Percentiles rank a stretch among this genome's conserved stretches.
Evolutionary conservation across 2,113 vertebrate genomes (phyloP).

Genomic region (Tragelaphus scriptus): DNA sequence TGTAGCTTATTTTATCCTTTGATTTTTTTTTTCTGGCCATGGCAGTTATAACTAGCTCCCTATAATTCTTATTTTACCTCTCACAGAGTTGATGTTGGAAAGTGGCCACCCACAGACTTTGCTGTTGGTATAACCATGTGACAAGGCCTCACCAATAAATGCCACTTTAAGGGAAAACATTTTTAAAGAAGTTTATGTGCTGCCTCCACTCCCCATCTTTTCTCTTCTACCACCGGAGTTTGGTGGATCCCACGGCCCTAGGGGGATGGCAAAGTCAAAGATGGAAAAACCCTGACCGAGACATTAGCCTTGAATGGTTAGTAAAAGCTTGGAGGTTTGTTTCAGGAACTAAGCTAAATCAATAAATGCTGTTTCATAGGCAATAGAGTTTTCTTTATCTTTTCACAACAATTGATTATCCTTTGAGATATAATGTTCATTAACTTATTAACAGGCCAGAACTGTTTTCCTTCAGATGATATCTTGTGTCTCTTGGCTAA

Average conservation of each 20-base stretch:
- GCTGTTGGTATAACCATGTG: neutral
- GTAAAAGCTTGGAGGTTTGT: neutral
- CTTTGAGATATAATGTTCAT: neutral
- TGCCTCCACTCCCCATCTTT: neutral
- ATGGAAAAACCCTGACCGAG: neutral
- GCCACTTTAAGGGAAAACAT: neutral
- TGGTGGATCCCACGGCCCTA: neutral
- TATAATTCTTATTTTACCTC: neutral
- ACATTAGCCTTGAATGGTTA: neutral
- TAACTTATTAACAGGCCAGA: neutral
- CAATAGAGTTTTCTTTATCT: neutral
- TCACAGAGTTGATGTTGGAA: neutral
- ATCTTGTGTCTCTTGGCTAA: neutral
- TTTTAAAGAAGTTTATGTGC: neutral
- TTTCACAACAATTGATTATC: neutral
- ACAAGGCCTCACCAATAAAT: neutral
- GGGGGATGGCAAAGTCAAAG: neutral
- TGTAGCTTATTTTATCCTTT: neutral
- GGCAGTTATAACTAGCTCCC: neutral
- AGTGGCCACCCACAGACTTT: neutral
- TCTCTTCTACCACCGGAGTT: neutral
- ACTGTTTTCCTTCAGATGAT: neutral
- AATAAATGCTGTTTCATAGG: neutral
- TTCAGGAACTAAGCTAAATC: neutral
- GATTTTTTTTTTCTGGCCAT: neutral